Percentiles rank a stretch among this genome's conserved stretches.
Evolutionary conservation across 1,140 invertebrate species (phyloP).

Genomic region (Mactra quadrangularis): DNA sequence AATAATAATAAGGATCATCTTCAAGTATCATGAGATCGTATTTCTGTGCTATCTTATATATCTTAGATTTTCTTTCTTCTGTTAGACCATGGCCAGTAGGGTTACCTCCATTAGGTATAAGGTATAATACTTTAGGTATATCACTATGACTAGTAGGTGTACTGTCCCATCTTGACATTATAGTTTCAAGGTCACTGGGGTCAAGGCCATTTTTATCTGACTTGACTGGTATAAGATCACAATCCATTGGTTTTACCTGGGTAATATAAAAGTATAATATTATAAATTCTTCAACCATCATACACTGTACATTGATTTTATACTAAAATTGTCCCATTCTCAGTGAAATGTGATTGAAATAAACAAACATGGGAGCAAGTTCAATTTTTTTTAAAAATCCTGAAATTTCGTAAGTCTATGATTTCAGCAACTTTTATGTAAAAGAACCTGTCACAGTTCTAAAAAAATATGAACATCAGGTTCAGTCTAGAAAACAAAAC

Average conservation of each 20-base stretch:
- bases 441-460: too few relatives aligned
- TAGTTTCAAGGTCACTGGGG: conserved; percentile 74
- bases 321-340: background rate
- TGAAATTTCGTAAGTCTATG: too few relatives aligned
- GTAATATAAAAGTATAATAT: background rate
- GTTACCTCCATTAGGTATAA: conserved; percentile 88
- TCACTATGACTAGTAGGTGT: conserved; percentile 68
- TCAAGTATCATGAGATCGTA: conserved; percentile 92
- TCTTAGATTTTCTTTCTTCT: conserved; percentile 87
- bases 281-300: background rate
- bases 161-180: conserved; percentile 80
- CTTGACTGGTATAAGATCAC: conserved; percentile 38
- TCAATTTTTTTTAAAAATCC: too few relatives aligned
- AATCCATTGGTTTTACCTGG: conserved; percentile 55
- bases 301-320: background rate
- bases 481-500: too few relatives aligned
- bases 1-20: conserved; percentile 92
- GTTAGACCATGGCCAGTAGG: conserved; percentile 89
- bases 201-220: conserved; percentile 76
- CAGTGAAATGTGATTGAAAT: too few relatives aligned
- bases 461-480: too few relatives aligned
- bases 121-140: conserved; percentile 85
- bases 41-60: conserved; percentile 89
- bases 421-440: too few relatives aligned
- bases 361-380: too few relatives aligned